Percentiles rank a stretch among this genome's conserved stretches.
Evolutionary conservation across 2,113 vertebrate species (phyloP).

Genomic region (Sander vitreus): DNA sequence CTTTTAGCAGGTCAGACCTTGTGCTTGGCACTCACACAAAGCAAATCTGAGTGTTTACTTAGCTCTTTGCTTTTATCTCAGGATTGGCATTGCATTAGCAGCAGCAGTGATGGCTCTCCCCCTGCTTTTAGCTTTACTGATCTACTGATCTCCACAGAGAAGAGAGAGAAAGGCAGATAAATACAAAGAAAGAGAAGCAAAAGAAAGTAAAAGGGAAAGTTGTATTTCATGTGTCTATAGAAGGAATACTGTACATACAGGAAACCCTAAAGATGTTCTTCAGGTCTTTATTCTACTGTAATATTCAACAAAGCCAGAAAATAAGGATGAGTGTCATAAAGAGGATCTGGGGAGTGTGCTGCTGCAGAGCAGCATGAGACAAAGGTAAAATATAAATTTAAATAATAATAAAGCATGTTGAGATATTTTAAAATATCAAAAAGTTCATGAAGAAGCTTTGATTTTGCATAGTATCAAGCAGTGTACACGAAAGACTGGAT

Average conservation of each 20-base stretch:
- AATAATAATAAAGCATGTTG: background rate
- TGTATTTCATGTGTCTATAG: slow-evolving; percentile 4
- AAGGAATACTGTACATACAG: slow-evolving; percentile 15
- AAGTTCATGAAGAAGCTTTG: background rate
- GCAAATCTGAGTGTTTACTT: slow-evolving; percentile 53
- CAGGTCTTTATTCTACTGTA: background rate
- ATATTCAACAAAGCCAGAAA: slow-evolving; percentile 1
- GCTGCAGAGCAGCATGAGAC: background rate
- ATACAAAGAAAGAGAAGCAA: slow-evolving; percentile 14
- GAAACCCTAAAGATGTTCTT: background rate
- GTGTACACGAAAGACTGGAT: background rate
- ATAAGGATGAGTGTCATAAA: no score
- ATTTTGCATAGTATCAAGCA: background rate
- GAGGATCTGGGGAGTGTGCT: background rate
- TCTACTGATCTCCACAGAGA: slow-evolving; percentile 47
- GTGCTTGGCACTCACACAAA: background rate
- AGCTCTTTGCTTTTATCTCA: slow-evolving; percentile 59
- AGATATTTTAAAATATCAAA: background rate
- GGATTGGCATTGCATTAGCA: slow-evolving; percentile 51
- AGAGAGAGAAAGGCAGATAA: slow-evolving; percentile 1
- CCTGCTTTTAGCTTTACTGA: slow-evolving; percentile 51
- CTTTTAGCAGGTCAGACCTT: slow-evolving; percentile 65
- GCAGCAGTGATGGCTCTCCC: slow-evolving; percentile 10
- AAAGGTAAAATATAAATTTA: background rate
- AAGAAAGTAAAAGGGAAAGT: background rate